A percentile compares a stretch with the other conserved stretches of the same genome.
Conservation (phyloP, 2,888 invertebrate species). For the Eulithis prunata region DNA sequence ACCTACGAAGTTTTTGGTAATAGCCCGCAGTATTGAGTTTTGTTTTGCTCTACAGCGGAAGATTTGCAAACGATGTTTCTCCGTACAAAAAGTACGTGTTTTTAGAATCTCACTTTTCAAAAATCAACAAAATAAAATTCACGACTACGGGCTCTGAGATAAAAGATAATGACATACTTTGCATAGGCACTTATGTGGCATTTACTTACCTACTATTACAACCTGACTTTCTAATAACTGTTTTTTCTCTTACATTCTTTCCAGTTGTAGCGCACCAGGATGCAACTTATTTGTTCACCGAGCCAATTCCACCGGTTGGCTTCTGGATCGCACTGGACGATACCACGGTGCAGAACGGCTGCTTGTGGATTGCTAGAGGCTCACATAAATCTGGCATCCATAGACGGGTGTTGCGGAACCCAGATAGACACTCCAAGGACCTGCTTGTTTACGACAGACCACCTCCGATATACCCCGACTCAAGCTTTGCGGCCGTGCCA, state of each 20-base stretch:
- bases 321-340: constrained; percentile 99
- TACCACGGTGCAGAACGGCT: constrained; percentile 96
- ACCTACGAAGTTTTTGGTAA: too few relatives aligned
- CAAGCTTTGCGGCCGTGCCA: constrained; percentile 90
- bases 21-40: too few relatives aligned
- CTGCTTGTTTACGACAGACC: constrained; percentile 88
- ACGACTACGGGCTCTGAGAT: too few relatives aligned
- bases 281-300: constrained; percentile 93
- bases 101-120: too few relatives aligned
- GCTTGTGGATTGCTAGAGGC: constrained; percentile 95
- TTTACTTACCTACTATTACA: too few relatives aligned
- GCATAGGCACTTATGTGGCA: too few relatives aligned
- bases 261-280: constrained; percentile 93
- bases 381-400: constrained; percentile 95
- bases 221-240: too few relatives aligned
- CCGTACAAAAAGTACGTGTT: too few relatives aligned
- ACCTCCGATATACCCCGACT: constrained; percentile 88
- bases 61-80: too few relatives aligned
- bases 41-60: too few relatives aligned
- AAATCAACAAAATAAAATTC: too few relatives aligned
- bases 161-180: too few relatives aligned
- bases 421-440: constrained; percentile 85
- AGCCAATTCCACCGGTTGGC: constrained; percentile 92
- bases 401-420: constrained; percentile 88
- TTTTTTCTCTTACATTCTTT: constrained; percentile 4